These are phyloP conservation scores for Triplophysa yarkandensis DNA, from an alignment of 2,797 vertebrate species.

Conservation along the genomic window DNA sequence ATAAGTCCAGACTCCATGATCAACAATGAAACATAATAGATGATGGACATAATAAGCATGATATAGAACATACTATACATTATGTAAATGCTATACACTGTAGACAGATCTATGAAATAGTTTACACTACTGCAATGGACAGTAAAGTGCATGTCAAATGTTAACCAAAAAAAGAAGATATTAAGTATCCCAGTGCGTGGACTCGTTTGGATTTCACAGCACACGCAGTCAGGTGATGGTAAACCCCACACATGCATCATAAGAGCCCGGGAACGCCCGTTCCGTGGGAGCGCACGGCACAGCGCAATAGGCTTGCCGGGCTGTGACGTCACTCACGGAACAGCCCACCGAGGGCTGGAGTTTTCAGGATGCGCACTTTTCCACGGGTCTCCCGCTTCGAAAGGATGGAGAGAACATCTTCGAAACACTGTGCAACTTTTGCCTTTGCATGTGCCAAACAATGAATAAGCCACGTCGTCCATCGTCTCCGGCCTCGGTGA, in stretches of 20 bases:
- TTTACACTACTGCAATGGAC: too few relatives aligned
- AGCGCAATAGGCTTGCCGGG: conserved; percentile 40
- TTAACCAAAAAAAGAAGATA: too few relatives aligned
- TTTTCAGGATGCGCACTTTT: conserved; percentile 56
- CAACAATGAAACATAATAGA: too few relatives aligned
- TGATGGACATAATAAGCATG: too few relatives aligned
- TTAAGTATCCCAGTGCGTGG: too few relatives aligned
- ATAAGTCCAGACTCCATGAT: too few relatives aligned
- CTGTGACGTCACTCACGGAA: conserved; percentile 69
- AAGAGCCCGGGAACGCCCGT: conserved; percentile 35
- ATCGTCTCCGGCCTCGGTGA: background rate
- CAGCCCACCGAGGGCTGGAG: conserved; percentile 68
- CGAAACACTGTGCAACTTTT: background rate
- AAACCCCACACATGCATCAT: conserved; percentile 20
- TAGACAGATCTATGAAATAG: too few relatives aligned
- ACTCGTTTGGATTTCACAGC: background rate
- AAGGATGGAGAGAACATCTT: too few relatives aligned
- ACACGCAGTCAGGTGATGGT: background rate
- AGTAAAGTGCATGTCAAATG: too few relatives aligned
- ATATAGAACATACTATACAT: too few relatives aligned
- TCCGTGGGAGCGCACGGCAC: background rate
- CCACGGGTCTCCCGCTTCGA: conserved; percentile 26
- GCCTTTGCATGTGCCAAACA: background rate
- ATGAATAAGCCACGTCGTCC: conserved; percentile 33
- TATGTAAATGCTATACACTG: too few relatives aligned